phyloP scores from a whole-genome alignment of 2,888 invertebrate species.

The Plagodis dolabraria region DNA sequence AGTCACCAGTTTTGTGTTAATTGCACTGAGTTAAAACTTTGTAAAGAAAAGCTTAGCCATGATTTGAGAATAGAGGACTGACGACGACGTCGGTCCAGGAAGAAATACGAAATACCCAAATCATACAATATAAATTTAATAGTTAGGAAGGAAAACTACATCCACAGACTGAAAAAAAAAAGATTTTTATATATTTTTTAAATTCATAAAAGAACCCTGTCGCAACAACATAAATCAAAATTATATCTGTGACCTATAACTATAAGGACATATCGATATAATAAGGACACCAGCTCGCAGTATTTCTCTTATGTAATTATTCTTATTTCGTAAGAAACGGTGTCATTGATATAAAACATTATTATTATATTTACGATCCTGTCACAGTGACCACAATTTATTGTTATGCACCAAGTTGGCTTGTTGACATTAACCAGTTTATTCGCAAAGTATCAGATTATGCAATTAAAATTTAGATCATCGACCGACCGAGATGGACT shows the following conservation, averaged over 20 bases:
- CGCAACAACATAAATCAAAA: background rate
- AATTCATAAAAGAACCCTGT: no score
- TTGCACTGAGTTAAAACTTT: no score
- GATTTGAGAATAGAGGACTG: no score
- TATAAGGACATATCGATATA: slow-evolving; percentile 19
- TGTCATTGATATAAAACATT: slow-evolving; percentile 51
- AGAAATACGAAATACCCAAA: no score
- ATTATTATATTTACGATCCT: slow-evolving; percentile 44
- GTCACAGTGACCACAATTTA: slow-evolving; percentile 36
- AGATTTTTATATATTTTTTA: no score
- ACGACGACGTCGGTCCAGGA: no score
- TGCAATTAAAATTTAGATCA: slow-evolving; percentile 55
- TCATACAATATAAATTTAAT: no score
- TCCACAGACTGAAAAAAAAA: no score
- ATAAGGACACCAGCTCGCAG: slow-evolving; percentile 17
- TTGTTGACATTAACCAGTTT: slow-evolving; percentile 50
- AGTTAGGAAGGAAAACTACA: no score
- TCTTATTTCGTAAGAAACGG: slow-evolving; percentile 45
- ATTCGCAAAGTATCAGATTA: slow-evolving; percentile 47
- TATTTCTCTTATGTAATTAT: slow-evolving; percentile 32
- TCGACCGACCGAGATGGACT: slow-evolving; percentile 50
- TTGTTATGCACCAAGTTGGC: slow-evolving; percentile 41
- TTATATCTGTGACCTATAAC: slow-evolving; percentile 1
- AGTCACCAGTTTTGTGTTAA: no score
- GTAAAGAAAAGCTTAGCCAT: no score